Conservation (phyloP, 2,888 invertebrate species). For the Drosophila putrida region DNA sequence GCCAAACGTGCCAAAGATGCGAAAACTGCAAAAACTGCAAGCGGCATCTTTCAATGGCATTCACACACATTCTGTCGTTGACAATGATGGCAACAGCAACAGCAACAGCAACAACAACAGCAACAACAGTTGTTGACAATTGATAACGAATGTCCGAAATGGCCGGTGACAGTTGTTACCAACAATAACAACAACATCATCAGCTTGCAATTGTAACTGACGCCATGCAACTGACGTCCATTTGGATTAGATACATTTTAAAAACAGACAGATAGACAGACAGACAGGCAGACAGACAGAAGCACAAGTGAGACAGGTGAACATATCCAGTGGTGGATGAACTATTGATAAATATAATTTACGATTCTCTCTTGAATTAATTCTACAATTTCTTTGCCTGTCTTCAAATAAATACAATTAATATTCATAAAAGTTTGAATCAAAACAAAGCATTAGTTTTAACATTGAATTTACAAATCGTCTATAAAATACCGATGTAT, state of each 20-base stretch:
- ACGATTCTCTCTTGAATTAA: constrained; percentile 13
- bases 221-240: constrained; percentile 29
- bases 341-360: constrained; percentile 15
- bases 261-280: neutral
- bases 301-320: neutral
- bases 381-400: constrained; percentile 10
- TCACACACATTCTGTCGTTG: constrained; percentile 40
- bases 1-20: constrained; percentile 67
- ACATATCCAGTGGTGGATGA: neutral
- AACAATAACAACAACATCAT: constrained; percentile 21
- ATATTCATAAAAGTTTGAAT: too few relatives aligned
- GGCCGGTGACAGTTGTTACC: constrained; percentile 47
- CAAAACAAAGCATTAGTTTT: too few relatives aligned
- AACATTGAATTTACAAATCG: too few relatives aligned
- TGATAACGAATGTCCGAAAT: constrained; percentile 62
- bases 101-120: constrained; percentile 22
- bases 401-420: too few relatives aligned
- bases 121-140: constrained; percentile 55
- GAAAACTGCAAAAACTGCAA: constrained; percentile 34
- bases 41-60: constrained; percentile 48
- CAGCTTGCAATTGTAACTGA: constrained; percentile 45
- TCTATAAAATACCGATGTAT: too few relatives aligned
- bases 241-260: constrained; percentile 38
- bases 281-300: neutral
- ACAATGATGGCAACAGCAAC: constrained; percentile 39